A percentile compares a stretch with the other conserved stretches of the same genome.
phyloP scores from a whole-genome alignment of 2,888 invertebrate genomes.

The Blera fallax region DNA sequence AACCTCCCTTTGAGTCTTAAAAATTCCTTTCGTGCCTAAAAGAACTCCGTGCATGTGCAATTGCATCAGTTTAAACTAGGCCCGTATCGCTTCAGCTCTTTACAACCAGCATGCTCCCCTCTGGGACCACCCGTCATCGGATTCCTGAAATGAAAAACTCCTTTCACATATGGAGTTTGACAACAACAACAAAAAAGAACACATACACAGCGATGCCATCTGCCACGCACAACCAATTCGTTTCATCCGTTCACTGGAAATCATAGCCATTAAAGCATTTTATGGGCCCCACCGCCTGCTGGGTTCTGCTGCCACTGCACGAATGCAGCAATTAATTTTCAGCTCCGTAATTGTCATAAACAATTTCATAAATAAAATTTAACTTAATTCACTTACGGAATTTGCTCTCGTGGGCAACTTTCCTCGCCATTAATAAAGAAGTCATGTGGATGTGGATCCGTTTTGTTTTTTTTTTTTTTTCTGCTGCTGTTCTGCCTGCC shows the following conservation, averaged over 20 bases:
- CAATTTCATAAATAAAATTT: slow-evolving; percentile 72
- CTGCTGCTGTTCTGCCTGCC: background rate
- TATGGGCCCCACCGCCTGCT: slow-evolving; percentile 43
- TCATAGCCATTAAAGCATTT: slow-evolving; percentile 60
- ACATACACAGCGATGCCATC: slow-evolving; percentile 23
- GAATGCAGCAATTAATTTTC: slow-evolving; percentile 69
- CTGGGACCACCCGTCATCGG: background rate
- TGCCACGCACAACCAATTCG: slow-evolving; percentile 60
- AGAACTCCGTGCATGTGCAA: background rate
- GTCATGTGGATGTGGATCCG: slow-evolving; percentile 35
- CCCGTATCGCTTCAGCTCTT: background rate
- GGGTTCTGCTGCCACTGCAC: slow-evolving; percentile 63
- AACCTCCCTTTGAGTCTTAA: background rate
- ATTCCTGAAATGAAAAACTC: background rate
- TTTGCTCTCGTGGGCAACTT: slow-evolving; percentile 61
- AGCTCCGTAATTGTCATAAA: slow-evolving; percentile 70
- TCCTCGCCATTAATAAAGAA: slow-evolving; percentile 68
- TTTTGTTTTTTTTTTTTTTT: background rate
- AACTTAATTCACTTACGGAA: slow-evolving; percentile 69
- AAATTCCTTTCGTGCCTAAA: background rate
- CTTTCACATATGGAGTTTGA: slow-evolving; percentile 17
- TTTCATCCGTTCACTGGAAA: slow-evolving; percentile 44
- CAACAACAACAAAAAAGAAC: slow-evolving; percentile 15
- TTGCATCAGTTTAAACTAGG: slow-evolving; percentile 35
- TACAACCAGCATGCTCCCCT: slow-evolving; percentile 8